phyloP scores from a whole-genome alignment of 2,888 invertebrate species.

The Agrochola macilenta region DNA sequence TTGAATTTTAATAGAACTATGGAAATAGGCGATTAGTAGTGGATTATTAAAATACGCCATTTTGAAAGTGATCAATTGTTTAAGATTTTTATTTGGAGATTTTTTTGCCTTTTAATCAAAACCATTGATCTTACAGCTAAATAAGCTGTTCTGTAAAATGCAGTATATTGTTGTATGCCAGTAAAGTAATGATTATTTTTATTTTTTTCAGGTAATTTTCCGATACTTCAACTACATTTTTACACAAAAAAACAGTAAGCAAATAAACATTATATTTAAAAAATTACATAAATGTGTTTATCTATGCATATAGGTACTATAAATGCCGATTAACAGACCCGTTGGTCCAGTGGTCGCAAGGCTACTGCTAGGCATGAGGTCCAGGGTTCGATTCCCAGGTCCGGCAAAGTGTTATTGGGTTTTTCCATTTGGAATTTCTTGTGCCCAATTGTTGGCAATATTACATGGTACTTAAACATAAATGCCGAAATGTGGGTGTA shows the following conservation, averaged over 20 bases:
- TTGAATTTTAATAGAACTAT: neutral
- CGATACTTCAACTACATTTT: too few relatives aligned
- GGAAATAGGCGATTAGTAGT: conserved; percentile 18
- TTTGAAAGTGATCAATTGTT: neutral
- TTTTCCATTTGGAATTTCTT: neutral
- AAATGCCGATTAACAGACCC: neutral
- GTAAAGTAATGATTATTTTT: neutral
- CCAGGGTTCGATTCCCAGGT: neutral
- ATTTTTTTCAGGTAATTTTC: conserved; percentile 42
- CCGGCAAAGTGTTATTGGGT: neutral
- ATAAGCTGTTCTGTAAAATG: neutral
- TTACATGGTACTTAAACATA: neutral
- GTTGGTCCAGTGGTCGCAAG: neutral
- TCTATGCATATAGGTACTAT: neutral
- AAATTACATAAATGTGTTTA: neutral
- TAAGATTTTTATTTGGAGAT: neutral
- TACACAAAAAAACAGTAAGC: conserved; percentile 11
- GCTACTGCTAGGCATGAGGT: neutral
- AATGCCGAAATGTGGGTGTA: neutral
- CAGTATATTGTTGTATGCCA: neutral
- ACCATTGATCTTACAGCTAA: neutral
- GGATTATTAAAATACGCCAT: neutral
- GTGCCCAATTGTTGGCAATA: neutral
- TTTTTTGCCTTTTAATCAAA: neutral
- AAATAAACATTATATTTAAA: neutral